Percentiles rank a stretch among this genome's conserved stretches.
These are phyloP conservation scores for Agonum fuliginosum DNA, from an alignment of 2,888 invertebrate genomes.

Conservation along the genomic window DNA sequence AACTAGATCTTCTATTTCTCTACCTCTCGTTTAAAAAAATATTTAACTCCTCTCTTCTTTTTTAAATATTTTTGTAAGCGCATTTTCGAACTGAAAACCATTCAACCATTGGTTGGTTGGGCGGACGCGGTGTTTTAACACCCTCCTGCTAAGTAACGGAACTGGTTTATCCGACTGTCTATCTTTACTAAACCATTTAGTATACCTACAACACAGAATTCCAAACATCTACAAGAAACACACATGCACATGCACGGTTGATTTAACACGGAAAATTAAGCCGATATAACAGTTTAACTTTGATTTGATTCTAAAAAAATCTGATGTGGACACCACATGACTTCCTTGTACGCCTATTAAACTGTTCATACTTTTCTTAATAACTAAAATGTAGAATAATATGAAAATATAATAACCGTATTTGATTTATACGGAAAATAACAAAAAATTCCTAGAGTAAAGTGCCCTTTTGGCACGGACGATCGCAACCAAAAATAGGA, in stretches of 20 bases:
- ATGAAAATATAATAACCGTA: no score
- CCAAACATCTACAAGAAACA: conserved; percentile 7
- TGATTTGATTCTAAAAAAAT: no score
- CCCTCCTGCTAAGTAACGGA: conserved; percentile 44
- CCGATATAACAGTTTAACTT: no score
- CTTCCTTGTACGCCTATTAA: no score
- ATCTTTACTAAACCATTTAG: conserved; percentile 45
- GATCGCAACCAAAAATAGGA: no score
- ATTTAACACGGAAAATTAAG: no score
- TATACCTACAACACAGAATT: conserved; percentile 34
- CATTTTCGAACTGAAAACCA: not conserved
- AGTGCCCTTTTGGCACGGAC: no score
- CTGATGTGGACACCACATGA: no score
- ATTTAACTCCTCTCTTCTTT: not conserved
- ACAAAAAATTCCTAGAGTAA: no score
- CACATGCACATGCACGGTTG: not conserved
- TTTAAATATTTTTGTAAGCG: not conserved
- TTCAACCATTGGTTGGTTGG: not conserved
- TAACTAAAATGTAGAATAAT: no score
- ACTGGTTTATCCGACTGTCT: conserved; percentile 21
- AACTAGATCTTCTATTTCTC: not conserved
- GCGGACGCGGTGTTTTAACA: conserved; percentile 11
- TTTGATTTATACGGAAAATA: no score
- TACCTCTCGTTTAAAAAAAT: not conserved
- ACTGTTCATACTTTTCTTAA: no score